Conservation (phyloP, 2,113 vertebrate genomes). For the Mobula hypostoma region DNA sequence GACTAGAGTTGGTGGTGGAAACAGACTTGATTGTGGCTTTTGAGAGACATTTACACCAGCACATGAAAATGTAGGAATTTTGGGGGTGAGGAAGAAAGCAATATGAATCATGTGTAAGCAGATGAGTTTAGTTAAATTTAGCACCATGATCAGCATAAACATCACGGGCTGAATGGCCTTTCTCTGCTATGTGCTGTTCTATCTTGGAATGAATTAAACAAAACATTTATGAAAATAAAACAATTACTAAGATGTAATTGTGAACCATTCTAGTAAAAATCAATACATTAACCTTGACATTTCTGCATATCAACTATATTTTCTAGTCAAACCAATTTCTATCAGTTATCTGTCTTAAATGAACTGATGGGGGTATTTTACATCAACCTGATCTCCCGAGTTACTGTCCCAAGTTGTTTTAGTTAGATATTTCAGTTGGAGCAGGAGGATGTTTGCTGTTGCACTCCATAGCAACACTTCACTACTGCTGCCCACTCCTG, state of each 20-base stretch:
- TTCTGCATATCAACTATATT: background rate
- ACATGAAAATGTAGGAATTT: too few species aligned
- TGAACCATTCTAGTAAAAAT: background rate
- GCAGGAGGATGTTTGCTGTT: background rate
- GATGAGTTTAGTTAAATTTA: too few species aligned
- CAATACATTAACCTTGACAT: background rate
- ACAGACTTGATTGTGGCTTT: too few species aligned
- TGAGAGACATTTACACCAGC: too few species aligned
- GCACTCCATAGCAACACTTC: background rate
- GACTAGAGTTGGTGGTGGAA: too few species aligned
- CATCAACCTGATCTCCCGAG: background rate
- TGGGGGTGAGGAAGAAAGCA: too few species aligned
- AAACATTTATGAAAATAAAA: background rate
- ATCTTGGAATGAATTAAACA: too few species aligned
- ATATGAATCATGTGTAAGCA: too few species aligned
- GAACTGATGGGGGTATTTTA: background rate
- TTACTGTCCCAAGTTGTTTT: background rate
- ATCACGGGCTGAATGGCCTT: too few species aligned
- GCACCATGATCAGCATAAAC: too few species aligned
- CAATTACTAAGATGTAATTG: background rate
- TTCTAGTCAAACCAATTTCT: background rate
- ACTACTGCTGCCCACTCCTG: background rate
- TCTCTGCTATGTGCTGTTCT: too few species aligned
- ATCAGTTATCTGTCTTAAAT: background rate
- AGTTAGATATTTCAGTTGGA: too few species aligned